Evolutionary conservation across 2,888 invertebrate genomes (phyloP).

Genomic region (Polyommatus iphigenia): DNA sequence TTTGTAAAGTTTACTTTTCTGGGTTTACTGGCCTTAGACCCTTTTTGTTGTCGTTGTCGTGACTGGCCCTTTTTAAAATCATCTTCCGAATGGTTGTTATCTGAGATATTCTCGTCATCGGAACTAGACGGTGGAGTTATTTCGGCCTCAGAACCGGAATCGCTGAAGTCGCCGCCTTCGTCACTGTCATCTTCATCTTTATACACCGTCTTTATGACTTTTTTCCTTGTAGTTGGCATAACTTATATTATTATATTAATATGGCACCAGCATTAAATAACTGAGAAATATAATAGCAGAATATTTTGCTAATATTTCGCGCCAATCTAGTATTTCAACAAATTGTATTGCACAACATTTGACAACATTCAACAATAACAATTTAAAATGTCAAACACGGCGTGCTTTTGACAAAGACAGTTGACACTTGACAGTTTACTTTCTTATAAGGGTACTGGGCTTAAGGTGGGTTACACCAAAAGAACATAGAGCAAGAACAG

Average conservation of each 20-base stretch:
- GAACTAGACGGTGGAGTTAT: constrained; percentile 64
- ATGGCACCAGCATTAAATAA: background rate
- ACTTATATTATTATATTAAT: background rate
- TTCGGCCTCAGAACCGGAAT: constrained; percentile 75
- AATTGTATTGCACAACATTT: constrained; percentile 7
- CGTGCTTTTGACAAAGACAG: background rate
- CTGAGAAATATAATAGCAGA: background rate
- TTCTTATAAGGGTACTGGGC: background rate
- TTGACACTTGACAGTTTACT: background rate
- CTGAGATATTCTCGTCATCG: constrained; percentile 54
- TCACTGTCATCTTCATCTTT: constrained; percentile 68
- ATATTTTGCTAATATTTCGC: constrained; percentile 5
- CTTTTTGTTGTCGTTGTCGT: constrained; percentile 39
- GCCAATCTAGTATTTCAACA: background rate
- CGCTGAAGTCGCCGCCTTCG: constrained; percentile 67
- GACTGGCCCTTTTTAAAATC: constrained; percentile 44
- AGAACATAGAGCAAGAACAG: too few relatives aligned
- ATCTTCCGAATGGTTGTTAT: constrained; percentile 52
- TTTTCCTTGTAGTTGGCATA: constrained; percentile 70
- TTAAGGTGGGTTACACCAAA: too few relatives aligned
- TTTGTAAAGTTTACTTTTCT: constrained; percentile 55
- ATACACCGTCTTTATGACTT: constrained; percentile 67
- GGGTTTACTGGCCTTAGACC: constrained; percentile 39
- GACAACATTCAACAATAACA: background rate
- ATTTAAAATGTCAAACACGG: constrained; percentile 9